phyloP scores from a whole-genome alignment of 2,888 invertebrate species.

The Hypolimnas misippus region DNA sequence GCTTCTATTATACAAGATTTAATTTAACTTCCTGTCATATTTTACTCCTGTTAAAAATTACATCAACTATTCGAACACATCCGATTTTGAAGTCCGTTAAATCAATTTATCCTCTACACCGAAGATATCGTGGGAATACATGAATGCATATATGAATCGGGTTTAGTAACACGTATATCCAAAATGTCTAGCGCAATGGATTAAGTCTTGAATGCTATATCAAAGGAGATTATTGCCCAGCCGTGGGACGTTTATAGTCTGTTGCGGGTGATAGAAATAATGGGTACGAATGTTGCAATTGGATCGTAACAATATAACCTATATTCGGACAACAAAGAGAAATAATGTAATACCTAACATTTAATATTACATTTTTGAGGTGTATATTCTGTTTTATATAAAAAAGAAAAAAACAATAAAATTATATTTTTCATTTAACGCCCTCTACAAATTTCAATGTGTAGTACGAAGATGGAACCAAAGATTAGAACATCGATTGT shows the following conservation, averaged over 20 bases:
- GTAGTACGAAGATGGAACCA: not conserved
- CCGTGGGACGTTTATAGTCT: constrained; percentile 1
- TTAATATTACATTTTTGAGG: too few relatives aligned
- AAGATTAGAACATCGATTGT: not conserved
- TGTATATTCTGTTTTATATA: too few relatives aligned
- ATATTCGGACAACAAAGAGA: too few relatives aligned
- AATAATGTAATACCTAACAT: too few relatives aligned
- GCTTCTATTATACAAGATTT: too few relatives aligned
- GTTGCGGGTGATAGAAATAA: not conserved
- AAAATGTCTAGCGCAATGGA: not conserved
- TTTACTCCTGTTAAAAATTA: too few relatives aligned
- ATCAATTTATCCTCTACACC: not conserved
- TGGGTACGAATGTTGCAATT: not conserved
- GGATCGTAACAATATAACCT: too few relatives aligned
- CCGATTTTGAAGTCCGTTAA: not conserved
- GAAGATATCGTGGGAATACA: not conserved
- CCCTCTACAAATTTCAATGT: not conserved
- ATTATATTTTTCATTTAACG: not conserved
- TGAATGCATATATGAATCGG: not conserved
- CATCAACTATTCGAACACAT: too few relatives aligned
- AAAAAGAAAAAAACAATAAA: too few relatives aligned
- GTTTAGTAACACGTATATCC: not conserved
- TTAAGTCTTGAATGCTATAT: constrained; percentile 3
- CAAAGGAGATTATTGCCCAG: constrained; percentile 3
- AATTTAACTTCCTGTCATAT: too few relatives aligned